Evolutionary conservation across 2,888 invertebrate species (phyloP).

Genomic region (Abrostola tripartita): DNA sequence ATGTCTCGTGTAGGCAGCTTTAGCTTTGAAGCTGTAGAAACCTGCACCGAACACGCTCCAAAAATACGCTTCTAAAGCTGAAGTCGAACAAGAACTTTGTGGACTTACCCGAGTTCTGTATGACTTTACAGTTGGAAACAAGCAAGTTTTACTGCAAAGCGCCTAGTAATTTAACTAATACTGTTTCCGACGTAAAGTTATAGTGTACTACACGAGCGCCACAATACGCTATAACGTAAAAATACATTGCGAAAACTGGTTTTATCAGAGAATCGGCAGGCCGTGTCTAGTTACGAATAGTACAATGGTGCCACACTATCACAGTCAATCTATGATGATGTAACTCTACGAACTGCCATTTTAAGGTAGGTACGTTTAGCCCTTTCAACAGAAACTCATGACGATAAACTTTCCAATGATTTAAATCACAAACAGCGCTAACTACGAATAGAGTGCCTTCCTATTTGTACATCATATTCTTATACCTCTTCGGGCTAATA

Average conservation of each 20-base stretch:
- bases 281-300: conserved; percentile 12
- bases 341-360: conserved; percentile 2
- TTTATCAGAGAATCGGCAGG: conserved; percentile 25
- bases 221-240: conserved; percentile 4
- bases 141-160: background rate
- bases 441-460: too few species aligned
- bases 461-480: too few species aligned
- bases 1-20: background rate
- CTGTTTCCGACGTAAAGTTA: background rate
- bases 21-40: background rate
- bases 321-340: conserved; percentile 12
- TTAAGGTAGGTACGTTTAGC: too few species aligned
- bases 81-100: background rate
- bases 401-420: too few species aligned
- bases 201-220: background rate
- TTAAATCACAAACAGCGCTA: too few species aligned
- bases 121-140: background rate
- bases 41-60: background rate
- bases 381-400: too few species aligned
- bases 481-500: too few species aligned
- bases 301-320: conserved; percentile 29
- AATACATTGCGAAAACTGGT: conserved; percentile 28
- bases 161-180: background rate
- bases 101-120: background rate
- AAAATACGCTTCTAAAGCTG: background rate